These are phyloP conservation scores for Brachypalpus laphriformis DNA, from an alignment of 2,888 invertebrate species.

Conservation along the genomic window DNA sequence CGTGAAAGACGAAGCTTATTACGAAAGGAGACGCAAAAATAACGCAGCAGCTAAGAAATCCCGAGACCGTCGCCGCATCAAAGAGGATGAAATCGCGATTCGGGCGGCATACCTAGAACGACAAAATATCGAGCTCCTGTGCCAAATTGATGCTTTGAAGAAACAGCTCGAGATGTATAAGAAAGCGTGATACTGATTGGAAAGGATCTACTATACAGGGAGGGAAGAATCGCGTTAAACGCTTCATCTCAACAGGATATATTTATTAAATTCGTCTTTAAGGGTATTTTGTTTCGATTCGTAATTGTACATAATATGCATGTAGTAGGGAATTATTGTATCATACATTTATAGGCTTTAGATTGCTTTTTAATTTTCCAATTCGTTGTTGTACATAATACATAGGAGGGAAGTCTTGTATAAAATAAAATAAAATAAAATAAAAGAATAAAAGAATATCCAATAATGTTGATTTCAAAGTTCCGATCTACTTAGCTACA, in stretches of 20 bases:
- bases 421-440: too few relatives aligned
- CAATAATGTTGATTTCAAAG: too few relatives aligned
- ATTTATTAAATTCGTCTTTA: background rate
- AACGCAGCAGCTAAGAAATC: constrained; percentile 98
- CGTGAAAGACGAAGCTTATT: constrained; percentile 91
- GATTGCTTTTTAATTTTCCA: too few relatives aligned
- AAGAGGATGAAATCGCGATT: constrained; percentile 96
- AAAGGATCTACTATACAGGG: background rate
- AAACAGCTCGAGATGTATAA: constrained; percentile 84
- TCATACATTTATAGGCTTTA: too few relatives aligned
- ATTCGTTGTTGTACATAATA: too few relatives aligned
- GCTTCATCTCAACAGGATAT: constrained; percentile 52
- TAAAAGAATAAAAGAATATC: too few relatives aligned
- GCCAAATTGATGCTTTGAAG: constrained; percentile 87
- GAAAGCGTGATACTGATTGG: constrained; percentile 49
- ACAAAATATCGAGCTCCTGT: constrained; percentile 91
- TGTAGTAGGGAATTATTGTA: constrained; percentile 9
- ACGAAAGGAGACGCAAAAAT: constrained; percentile 94
- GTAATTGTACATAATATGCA: constrained; percentile 22
- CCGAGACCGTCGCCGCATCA: constrained; percentile 93
- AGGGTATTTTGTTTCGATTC: background rate
- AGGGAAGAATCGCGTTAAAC: constrained; percentile 77
- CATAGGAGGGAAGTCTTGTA: too few relatives aligned
- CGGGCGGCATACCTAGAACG: constrained; percentile 93
- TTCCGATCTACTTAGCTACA: too few relatives aligned